Evolutionary conservation across 2,113 vertebrate species (phyloP), one percentile per base, ranked within the genome.

Genomic region (Esox niger): DNA sequence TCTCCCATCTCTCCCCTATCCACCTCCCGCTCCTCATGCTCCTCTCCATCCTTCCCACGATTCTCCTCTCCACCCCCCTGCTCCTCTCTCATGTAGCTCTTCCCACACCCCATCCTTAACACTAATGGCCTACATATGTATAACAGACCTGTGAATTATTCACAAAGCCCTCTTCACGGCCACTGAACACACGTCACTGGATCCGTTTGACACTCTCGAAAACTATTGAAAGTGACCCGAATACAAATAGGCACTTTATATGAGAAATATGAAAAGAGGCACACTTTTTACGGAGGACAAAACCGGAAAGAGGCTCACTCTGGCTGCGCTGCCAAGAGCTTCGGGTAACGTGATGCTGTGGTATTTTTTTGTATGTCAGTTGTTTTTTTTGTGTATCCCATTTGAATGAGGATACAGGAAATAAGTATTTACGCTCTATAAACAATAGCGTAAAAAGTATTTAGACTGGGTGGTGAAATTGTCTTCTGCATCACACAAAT

Each of bases 71-170:
- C 27, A 5, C 33, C 35, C 43, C 64, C 20, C 38, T 56, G 11
- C n/a, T 35, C 20, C 31, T 58, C 15, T 43, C 56, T 4, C 68
- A 6, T 38, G 62, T 55, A 66, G 33, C 47, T 17, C n/a, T 64
- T 43, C 9, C 1, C 35, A 29, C 29, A 38, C 30, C 38, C 66
- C 68, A 66, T 57, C 29, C 29, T 57, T 65, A 38, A 17, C 52
- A 56, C 69, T 13, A 70, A 56, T 2, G 56, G 68, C 56, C 71
- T 84, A 73, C 78, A 65, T 52, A 80, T 80, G 71, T 80, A 79
- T 84, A 86, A 67, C 17, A 87, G 62, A 47, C 33, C 27, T 2
- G 65, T 86, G 73, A 87, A 89, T 89, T 80, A 89, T 87, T 88
- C 81, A 86, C 6, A 11, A 73, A 62, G 58, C 20, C 33, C 23